Conservation (phyloP, 1,140 invertebrate genomes). For the Macrotrachela quadricornifera region DNA sequence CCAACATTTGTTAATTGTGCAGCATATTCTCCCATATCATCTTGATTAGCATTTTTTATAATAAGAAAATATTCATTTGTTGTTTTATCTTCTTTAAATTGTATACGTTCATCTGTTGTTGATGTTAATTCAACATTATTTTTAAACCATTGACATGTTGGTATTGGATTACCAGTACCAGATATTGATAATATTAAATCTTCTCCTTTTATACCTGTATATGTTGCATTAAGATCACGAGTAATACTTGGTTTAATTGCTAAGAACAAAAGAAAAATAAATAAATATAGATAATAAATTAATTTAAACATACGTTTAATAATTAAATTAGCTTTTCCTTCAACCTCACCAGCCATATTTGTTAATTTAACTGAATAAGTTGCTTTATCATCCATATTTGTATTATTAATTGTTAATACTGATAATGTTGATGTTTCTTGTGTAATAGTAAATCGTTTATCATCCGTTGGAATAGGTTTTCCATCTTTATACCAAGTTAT, state of each 20-base stretch:
- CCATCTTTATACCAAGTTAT: slow-evolving; percentile 5
- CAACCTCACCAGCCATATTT: no score
- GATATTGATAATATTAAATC: no score
- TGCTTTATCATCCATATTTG: background rate
- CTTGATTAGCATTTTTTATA: slow-evolving; percentile 17
- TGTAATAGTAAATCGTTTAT: background rate
- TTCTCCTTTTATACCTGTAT: no score
- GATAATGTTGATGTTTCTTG: no score
- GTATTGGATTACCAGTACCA: background rate
- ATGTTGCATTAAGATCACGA: no score
- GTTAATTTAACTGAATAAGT: no score
- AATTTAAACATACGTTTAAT: no score
- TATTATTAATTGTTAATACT: background rate
- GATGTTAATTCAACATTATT: slow-evolving; percentile 15
- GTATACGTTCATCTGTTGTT: slow-evolving; percentile 15
- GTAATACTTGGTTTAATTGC: no score
- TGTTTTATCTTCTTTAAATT: slow-evolving; percentile 17
- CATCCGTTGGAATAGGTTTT: background rate
- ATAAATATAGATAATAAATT: no score
- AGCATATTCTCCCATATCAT: slow-evolving; percentile 25
- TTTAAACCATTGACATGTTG: background rate
- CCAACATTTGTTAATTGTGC: background rate
- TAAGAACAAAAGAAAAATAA: no score
- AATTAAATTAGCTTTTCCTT: no score
- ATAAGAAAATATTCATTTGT: slow-evolving; percentile 13